These are phyloP conservation scores for Prietella phreatophila DNA, from an alignment of 2,113 vertebrate genomes.

Conservation along the genomic window DNA sequence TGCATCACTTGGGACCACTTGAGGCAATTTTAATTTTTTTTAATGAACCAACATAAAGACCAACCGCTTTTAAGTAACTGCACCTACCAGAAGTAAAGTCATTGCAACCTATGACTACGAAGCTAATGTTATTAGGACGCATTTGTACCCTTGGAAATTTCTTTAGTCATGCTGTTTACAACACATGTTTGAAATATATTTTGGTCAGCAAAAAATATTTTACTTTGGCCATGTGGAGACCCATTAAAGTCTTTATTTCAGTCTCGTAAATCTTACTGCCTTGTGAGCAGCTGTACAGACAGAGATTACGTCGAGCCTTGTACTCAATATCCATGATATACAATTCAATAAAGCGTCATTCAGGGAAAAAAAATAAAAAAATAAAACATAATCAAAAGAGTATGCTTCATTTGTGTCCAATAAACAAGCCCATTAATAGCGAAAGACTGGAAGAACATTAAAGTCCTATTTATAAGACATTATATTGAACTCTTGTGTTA, in stretches of 20 bases:
- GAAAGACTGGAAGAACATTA: not conserved
- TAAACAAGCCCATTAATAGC: not conserved
- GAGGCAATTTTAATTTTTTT: not conserved
- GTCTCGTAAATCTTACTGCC: not conserved
- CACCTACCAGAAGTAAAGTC: not conserved
- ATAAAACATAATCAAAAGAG: not conserved
- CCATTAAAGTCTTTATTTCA: slow-evolving; percentile 4
- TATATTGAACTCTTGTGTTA: not conserved
- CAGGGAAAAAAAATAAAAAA: not conserved
- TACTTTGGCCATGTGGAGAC: not conserved
- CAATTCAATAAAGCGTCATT: not conserved
- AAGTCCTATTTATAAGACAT: not conserved
- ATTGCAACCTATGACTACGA: not conserved
- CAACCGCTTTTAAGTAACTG: not conserved
- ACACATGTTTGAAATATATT: not conserved
- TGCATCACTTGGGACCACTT: not conserved
- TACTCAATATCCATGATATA: not conserved
- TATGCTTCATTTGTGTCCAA: not conserved
- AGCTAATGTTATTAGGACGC: not conserved
- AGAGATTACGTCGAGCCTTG: not conserved
- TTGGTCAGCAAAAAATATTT: not conserved
- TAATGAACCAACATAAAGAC: not conserved
- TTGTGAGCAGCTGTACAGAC: not conserved
- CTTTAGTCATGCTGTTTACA: not conserved
- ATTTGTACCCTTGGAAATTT: not conserved